Evolutionary conservation across 1,140 invertebrate genomes (phyloP).

Genomic region (Limonius californicus): DNA sequence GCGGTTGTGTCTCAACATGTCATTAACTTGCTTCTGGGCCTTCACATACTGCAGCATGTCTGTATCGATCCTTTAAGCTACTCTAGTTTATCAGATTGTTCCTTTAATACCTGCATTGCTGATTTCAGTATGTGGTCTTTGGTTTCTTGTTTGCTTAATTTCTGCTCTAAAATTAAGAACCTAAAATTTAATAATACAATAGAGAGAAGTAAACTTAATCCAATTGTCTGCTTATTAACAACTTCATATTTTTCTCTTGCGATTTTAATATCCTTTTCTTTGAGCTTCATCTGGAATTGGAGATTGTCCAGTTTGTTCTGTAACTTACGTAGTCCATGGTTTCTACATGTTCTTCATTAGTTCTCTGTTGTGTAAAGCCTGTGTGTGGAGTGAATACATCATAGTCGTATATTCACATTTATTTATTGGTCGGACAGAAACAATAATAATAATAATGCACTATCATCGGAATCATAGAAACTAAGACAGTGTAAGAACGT

Average conservation of each 20-base stretch:
- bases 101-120: slow-evolving; percentile 50
- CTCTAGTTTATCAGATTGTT: slow-evolving; percentile 50
- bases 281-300: slow-evolving; percentile 48
- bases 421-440: too few relatives aligned
- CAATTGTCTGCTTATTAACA: slow-evolving; percentile 43
- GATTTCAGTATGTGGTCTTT: slow-evolving; percentile 49
- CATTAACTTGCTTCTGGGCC: slow-evolving; percentile 33
- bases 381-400: too few relatives aligned
- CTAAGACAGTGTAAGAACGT: too few relatives aligned
- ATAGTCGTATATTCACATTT: too few relatives aligned
- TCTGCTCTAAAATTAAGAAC: slow-evolving; percentile 32
- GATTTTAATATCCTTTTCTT: slow-evolving; percentile 47
- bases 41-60: slow-evolving; percentile 40
- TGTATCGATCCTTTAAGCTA: slow-evolving; percentile 55
- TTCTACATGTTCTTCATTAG: slow-evolving; percentile 42
- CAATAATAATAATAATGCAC: too few relatives aligned
- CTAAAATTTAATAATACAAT: slow-evolving; percentile 15
- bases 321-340: slow-evolving; percentile 27
- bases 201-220: slow-evolving; percentile 23
- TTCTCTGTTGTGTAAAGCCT: too few relatives aligned
- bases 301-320: slow-evolving; percentile 49
- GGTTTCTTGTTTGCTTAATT: slow-evolving; percentile 50
- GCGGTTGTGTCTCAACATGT: slow-evolving; percentile 36
- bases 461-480: too few relatives aligned
- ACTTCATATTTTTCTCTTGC: slow-evolving; percentile 36